Base-by-base conservation (phyloP, 2,888 invertebrate species). In the Nematopogon swammerdamellus region DNA sequence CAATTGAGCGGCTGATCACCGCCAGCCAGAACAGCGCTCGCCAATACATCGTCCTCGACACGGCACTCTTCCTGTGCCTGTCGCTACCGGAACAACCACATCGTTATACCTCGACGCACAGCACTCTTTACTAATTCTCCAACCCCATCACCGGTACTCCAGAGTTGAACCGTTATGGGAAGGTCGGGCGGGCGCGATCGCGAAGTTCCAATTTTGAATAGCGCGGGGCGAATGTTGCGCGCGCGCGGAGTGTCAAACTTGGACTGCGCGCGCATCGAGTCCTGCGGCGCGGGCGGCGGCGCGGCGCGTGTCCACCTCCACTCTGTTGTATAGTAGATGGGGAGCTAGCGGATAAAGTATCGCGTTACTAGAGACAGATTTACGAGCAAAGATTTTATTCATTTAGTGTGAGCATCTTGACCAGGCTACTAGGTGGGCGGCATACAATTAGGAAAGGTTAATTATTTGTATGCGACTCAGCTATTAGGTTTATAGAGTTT, bases 1-100 rank as follows among this genome's bases (percentile, higher is more conserved):
- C 77, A 79, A 79, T 77, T 79, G 75, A 71, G 63, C 68, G 71
- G 65, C 70, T 77, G 77, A 77, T 76, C 79, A 77, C 74, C 75
- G 76, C 76, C 74, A 79, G 76, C 76, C 77, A 77, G 68, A 77
- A 64, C 68, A 77, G 64, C 71, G 70, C 44, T 18, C 5, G 8
- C 16, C 19, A 18, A 44, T 18, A 16, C 19, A 18, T 18, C 44
- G 44, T 18, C 18, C 43, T 5, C 6, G 14, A 3, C 17, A 6
- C n/a, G 17, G 43, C 44, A 10, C n/a, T 43, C 4, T n/a, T 17
- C 11, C 18, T 43, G 43, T 16, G 11, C 18, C 18, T 8, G n/a
- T n/a, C 18, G 14, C 17, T 6, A 44, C 44, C 18, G 18, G 6
- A 44, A 76, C 70, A 65, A 76, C 70, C 76, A 77, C 77, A 75